These are phyloP conservation scores for Microdon myrmicae DNA, from an alignment of 2,888 invertebrate genomes.

Conservation along the genomic window DNA sequence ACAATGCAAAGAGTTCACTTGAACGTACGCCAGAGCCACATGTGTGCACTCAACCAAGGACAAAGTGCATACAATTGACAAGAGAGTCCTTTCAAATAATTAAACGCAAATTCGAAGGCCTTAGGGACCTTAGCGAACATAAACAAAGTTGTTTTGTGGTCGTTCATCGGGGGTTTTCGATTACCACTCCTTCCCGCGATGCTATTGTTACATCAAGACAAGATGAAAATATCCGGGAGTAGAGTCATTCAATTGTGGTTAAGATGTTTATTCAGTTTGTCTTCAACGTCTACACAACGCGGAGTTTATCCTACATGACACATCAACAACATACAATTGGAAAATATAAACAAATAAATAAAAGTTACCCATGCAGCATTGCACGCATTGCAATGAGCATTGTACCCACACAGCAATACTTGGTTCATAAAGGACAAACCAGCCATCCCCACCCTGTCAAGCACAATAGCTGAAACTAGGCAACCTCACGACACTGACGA, in stretches of 20 bases:
- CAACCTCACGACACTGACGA: slow-evolving; percentile 27
- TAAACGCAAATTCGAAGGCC: slow-evolving; percentile 27
- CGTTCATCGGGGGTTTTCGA: neutral
- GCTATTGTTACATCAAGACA: neutral
- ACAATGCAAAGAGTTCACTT: too few relatives aligned
- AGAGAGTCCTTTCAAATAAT: slow-evolving; percentile 26
- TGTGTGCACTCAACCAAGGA: too few relatives aligned
- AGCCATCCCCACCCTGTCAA: slow-evolving; percentile 1
- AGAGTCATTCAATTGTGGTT: slow-evolving; percentile 41
- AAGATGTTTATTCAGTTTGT: slow-evolving; percentile 47
- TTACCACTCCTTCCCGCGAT: slow-evolving; percentile 1
- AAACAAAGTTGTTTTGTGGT: slow-evolving; percentile 2
- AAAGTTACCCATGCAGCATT: slow-evolving; percentile 43
- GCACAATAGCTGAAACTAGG: slow-evolving; percentile 21
- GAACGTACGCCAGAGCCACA: too few relatives aligned
- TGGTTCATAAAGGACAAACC: slow-evolving; percentile 24
- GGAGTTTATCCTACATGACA: slow-evolving; percentile 5
- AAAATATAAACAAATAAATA: too few relatives aligned
- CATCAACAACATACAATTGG: slow-evolving; percentile 32
- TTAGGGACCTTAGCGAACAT: too few relatives aligned
- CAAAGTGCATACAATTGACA: too few relatives aligned
- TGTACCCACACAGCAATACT: slow-evolving; percentile 1
- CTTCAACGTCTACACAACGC: slow-evolving; percentile 31
- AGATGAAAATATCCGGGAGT: too few relatives aligned
- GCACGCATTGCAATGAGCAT: slow-evolving; percentile 41